Conservation (phyloP, 2,888 invertebrate species). For the Heliconius sara region DNA sequence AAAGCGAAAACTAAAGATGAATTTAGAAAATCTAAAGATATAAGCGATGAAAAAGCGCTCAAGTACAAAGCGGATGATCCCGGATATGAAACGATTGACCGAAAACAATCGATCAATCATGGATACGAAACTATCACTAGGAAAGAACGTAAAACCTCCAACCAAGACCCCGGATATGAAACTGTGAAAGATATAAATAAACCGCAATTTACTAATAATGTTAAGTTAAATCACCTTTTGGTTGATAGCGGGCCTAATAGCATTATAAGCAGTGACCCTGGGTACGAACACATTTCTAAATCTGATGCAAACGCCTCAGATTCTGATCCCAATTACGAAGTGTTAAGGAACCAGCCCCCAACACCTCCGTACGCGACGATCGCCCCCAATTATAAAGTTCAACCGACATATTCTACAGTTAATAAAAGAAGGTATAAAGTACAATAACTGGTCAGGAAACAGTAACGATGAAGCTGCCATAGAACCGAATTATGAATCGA, state of each 20-base stretch:
- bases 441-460: constrained; percentile 82
- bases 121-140: constrained; percentile 85
- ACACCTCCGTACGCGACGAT: constrained; percentile 80
- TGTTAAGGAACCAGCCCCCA: constrained; percentile 84
- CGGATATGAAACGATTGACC: constrained; percentile 80
- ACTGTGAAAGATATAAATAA: constrained; percentile 80
- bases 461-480: constrained; percentile 80
- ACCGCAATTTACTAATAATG: constrained; percentile 62
- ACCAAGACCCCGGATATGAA: constrained; percentile 86
- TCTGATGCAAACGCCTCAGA: constrained; percentile 81
- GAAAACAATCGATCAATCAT: constrained; percentile 78
- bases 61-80: constrained; percentile 78
- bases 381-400: constrained; percentile 72
- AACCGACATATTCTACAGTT: constrained; percentile 82
- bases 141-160: constrained; percentile 73
- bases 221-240: constrained; percentile 66
- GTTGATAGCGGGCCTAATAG: constrained; percentile 85
- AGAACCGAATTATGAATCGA: constrained; percentile 91
- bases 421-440: constrained; percentile 81
- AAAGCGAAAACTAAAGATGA: constrained; percentile 84
- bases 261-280: constrained; percentile 86
- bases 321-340: constrained; percentile 92
- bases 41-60: constrained; percentile 54
- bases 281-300: constrained; percentile 87
- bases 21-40: constrained; percentile 65